A percentile compares a stretch with the other conserved stretches of the same genome.
These are phyloP conservation scores for Abscondita cerata DNA, from an alignment of 2,888 invertebrate genomes.

Conservation along the genomic window DNA sequence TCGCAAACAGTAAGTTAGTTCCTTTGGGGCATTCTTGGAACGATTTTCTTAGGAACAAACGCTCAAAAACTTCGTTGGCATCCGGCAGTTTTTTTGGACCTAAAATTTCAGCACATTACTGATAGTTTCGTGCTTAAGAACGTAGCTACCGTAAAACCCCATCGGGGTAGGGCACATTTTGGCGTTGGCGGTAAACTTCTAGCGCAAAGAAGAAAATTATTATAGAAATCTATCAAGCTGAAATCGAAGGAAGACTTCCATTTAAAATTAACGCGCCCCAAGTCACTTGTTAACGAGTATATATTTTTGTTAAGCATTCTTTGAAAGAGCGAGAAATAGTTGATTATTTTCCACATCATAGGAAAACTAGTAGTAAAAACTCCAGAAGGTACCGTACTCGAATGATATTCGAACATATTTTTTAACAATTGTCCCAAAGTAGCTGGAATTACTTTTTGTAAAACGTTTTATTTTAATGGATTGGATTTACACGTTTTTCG, in stretches of 20 bases:
- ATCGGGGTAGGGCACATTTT: constrained; percentile 20
- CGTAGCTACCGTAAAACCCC: constrained; percentile 19
- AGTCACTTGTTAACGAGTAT: constrained; percentile 2
- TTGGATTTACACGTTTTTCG: constrained; percentile 11
- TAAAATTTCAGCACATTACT: not conserved
- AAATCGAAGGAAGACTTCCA: constrained; percentile 13
- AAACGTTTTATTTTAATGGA: not conserved
- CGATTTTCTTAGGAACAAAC: constrained; percentile 12
- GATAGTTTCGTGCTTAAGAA: not conserved
- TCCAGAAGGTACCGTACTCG: not conserved
- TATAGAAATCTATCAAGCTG: not conserved
- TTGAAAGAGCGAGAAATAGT: constrained; percentile 10
- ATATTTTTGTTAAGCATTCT: constrained; percentile 13
- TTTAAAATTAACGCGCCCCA: constrained; percentile 8
- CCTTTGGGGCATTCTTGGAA: constrained; percentile 20
- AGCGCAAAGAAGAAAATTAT: constrained; percentile 4
- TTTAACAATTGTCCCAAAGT: not conserved
- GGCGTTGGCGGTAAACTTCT: constrained; percentile 28
- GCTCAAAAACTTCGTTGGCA: constrained; percentile 1
- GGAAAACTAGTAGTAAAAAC: not conserved
- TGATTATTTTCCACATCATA: constrained; percentile 2
- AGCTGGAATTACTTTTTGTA: not conserved
- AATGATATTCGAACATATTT: not conserved
- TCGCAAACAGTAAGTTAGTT: constrained; percentile 22
- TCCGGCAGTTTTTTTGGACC: constrained; percentile 18